These are phyloP conservation scores for Pogonomyrmex californicus DNA, from an alignment of 1,140 invertebrate species.

Conservation along the genomic window DNA sequence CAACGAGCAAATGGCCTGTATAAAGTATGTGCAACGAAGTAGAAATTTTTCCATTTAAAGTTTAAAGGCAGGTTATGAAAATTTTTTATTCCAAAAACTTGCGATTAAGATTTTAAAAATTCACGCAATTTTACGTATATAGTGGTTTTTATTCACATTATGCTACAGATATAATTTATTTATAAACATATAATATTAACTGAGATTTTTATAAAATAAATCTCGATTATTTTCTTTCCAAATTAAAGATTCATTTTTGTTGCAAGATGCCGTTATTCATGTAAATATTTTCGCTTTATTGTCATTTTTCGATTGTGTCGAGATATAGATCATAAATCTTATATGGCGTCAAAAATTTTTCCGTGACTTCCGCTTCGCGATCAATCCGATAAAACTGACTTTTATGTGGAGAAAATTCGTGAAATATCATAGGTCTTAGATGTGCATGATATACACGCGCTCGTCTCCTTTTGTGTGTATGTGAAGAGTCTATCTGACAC, in stretches of 20 bases:
- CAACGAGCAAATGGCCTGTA: slow-evolving; percentile 19
- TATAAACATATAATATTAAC: not conserved
- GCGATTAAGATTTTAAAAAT: not conserved
- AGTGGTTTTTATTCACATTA: not conserved
- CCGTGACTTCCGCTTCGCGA: slow-evolving; percentile 34
- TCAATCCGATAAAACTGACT: slow-evolving; percentile 43
- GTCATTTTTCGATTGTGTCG: not conserved
- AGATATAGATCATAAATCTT: slow-evolving; percentile 31
- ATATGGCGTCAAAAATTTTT: slow-evolving; percentile 50
- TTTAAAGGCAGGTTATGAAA: not conserved
- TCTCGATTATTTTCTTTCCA: not conserved
- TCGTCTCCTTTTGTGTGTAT: not conserved
- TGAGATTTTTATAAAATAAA: not conserved
- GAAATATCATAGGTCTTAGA: not conserved
- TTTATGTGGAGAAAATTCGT: slow-evolving; percentile 4
- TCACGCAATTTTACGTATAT: not conserved
- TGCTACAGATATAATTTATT: not conserved
- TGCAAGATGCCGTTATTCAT: not conserved
- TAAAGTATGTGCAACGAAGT: not conserved
- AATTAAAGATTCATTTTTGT: not conserved
- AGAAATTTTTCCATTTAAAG: slow-evolving; percentile 20
- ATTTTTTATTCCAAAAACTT: not conserved
- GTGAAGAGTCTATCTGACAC: not conserved
- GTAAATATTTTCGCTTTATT: slow-evolving; percentile 6
- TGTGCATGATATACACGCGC: not conserved